These are phyloP conservation scores for Megaleporinus macrocephalus DNA, from an alignment of 2,113 vertebrate species.

Conservation along the genomic window DNA sequence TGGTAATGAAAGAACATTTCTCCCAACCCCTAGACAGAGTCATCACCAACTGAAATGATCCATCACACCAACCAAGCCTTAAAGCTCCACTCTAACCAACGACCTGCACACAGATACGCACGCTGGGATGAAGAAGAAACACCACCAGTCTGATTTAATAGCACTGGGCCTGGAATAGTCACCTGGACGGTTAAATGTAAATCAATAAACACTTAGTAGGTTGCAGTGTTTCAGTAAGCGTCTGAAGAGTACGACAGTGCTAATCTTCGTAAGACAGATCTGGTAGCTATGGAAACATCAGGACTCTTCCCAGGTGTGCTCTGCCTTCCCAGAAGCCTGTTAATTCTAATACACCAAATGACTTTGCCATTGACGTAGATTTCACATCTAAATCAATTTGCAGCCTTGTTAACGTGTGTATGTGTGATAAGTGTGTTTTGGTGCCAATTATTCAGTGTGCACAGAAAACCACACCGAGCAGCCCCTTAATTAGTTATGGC, in stretches of 20 bases:
- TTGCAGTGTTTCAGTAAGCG: constrained; percentile 4
- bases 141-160: constrained; percentile 4
- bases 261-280: constrained; percentile 22
- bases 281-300: constrained; percentile 32
- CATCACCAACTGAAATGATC: constrained; percentile 35
- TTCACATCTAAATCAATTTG: constrained; percentile 22
- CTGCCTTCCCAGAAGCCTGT: constrained; percentile 14
- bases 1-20: constrained; percentile 38
- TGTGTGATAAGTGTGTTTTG: not conserved
- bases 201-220: constrained; percentile 42
- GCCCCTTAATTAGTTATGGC: not conserved
- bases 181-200: constrained; percentile 1
- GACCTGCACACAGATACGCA: constrained; percentile 12
- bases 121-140: constrained; percentile 12
- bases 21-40: constrained; percentile 32
- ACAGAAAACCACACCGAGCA: not conserved
- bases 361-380: not conserved
- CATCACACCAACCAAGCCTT: not conserved
- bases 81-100: constrained; percentile 9
- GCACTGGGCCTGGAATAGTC: constrained; percentile 1
- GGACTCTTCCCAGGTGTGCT: constrained; percentile 20
- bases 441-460: not conserved
- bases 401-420: not conserved
- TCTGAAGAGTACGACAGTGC: constrained; percentile 13
- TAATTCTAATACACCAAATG: constrained; percentile 7